Conservation (phyloP, 1,140 invertebrate species). For the Platyscapa corneri region DNA sequence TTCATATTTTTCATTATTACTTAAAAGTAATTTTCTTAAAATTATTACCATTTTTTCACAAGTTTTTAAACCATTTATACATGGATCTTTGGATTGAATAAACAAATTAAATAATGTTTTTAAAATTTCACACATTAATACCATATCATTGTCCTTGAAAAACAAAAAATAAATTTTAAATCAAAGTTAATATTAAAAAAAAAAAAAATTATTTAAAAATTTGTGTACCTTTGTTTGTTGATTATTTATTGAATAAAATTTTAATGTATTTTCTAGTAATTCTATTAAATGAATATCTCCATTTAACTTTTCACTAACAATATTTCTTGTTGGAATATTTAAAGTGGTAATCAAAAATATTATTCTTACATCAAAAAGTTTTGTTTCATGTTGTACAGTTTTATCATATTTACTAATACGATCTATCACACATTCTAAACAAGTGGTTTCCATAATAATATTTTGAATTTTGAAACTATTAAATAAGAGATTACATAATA, state of each 20-base stretch:
- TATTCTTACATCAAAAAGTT: constrained; percentile 91
- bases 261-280: constrained; percentile 83
- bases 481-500: constrained; percentile 91
- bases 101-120: constrained; percentile 92
- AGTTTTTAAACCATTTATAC: constrained; percentile 83
- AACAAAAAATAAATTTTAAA: constrained; percentile 47
- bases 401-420: constrained; percentile 81
- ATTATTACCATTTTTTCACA: constrained; percentile 83
- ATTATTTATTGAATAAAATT: constrained; percentile 60
- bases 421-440: constrained; percentile 83
- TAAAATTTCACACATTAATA: constrained; percentile 87
- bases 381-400: constrained; percentile 80
- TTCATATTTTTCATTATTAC: constrained; percentile 78
- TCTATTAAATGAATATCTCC: constrained; percentile 87
- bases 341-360: constrained; percentile 92
- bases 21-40: constrained; percentile 82
- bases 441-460: constrained; percentile 82
- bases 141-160: constrained; percentile 79
- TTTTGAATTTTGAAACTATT: constrained; percentile 83
- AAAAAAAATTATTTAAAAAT: constrained; percentile 19
- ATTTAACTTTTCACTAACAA: constrained; percentile 85
- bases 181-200: constrained; percentile 43
- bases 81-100: constrained; percentile 71
- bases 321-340: constrained; percentile 80
- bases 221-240: constrained; percentile 56